These are phyloP conservation scores for Tyto alba DNA, from an alignment of 2,113 vertebrate species.

Conservation along the genomic window DNA sequence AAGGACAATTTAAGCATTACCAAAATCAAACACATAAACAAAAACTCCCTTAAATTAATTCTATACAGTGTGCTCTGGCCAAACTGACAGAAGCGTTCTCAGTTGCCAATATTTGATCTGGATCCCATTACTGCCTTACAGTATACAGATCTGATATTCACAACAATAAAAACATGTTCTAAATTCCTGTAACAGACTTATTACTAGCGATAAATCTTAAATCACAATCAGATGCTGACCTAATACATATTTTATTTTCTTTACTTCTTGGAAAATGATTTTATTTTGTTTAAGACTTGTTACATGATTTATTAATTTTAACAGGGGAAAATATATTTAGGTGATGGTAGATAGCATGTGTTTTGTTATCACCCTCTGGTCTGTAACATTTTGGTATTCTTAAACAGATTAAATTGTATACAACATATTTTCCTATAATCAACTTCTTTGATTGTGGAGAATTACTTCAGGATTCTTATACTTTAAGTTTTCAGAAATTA, in stretches of 20 bases:
- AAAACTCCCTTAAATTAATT: not conserved
- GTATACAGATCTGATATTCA: not conserved
- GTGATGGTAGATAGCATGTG: not conserved
- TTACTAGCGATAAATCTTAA: not conserved
- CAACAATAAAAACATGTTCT: not conserved
- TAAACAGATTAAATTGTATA: not conserved
- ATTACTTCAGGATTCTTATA: not conserved
- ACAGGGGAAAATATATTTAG: not conserved
- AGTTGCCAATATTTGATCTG: not conserved
- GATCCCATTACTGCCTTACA: not conserved
- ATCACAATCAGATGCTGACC: not conserved
- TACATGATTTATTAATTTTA: not conserved
- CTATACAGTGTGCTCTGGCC: not conserved
- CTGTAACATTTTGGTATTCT: not conserved
- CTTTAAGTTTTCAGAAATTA: not conserved
- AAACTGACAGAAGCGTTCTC: not conserved
- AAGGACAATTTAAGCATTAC: not conserved
- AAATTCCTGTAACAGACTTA: not conserved
- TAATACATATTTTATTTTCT: not conserved
- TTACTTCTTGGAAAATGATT: not conserved
- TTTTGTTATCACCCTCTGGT: not conserved
- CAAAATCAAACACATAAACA: not conserved
- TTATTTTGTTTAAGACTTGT: not conserved
- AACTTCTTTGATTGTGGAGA: not conserved
- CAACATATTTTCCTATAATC: not conserved